A percentile compares a stretch with the other conserved stretches of the same genome.
phyloP scores from a whole-genome alignment of 2,888 invertebrate genomes.

The Mythimna albipuncta region DNA sequence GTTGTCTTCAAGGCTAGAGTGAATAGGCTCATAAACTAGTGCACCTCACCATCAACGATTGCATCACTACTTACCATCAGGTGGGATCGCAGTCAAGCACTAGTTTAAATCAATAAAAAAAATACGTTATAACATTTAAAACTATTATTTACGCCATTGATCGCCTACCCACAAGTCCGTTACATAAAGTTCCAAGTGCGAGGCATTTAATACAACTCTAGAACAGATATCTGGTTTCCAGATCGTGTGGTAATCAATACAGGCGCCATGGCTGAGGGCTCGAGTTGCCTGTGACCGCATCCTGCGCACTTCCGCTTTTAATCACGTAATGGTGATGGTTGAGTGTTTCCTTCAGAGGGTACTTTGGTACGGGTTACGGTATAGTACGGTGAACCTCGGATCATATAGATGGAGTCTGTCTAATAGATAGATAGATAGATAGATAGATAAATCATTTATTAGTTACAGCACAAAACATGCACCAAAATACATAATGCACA shows the following conservation, averaged over 20 bases:
- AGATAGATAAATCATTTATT: too few relatives aligned
- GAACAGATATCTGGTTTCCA: constrained; percentile 44
- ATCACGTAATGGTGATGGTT: constrained; percentile 14
- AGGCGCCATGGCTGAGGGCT: constrained; percentile 53
- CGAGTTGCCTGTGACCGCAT: constrained; percentile 60
- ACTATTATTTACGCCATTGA: constrained; percentile 17
- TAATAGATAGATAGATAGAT: too few relatives aligned
- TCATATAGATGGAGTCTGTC: neutral
- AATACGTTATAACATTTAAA: neutral
- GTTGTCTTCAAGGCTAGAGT: too few relatives aligned
- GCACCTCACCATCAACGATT: too few relatives aligned
- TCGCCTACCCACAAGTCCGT: constrained; percentile 1
- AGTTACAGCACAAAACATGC: too few relatives aligned
- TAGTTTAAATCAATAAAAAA: too few relatives aligned
- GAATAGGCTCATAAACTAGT: too few relatives aligned
- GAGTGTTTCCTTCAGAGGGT: constrained; percentile 11
- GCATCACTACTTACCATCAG: too few relatives aligned
- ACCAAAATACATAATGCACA: too few relatives aligned
- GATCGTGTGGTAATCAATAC: constrained; percentile 54
- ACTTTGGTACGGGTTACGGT: neutral
- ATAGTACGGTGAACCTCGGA: neutral
- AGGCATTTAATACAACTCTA: constrained; percentile 47
- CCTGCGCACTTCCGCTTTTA: constrained; percentile 60
- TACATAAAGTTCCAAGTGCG: constrained; percentile 29
- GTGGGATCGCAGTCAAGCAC: too few relatives aligned